These are phyloP conservation scores for Papilio dardanus DNA, from an alignment of 1,140 invertebrate genomes.

Conservation along the genomic window DNA sequence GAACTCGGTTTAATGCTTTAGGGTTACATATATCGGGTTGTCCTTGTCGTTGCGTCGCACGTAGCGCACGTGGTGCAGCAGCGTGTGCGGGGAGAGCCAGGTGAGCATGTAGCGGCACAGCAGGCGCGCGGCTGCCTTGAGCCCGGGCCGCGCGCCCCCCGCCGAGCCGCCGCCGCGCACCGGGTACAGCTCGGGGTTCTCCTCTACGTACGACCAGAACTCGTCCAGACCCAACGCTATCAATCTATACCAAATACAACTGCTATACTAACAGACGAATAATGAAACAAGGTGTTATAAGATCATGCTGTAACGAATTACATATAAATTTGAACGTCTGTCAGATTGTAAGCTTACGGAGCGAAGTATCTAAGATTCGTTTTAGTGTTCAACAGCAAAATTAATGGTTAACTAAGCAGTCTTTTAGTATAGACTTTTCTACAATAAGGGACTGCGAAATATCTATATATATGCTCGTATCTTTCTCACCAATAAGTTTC, in stretches of 20 bases:
- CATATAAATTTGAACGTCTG: too few species aligned
- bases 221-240: constrained; percentile 64
- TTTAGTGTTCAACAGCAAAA: too few species aligned
- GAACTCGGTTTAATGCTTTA: background rate
- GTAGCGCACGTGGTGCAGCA: constrained; percentile 49
- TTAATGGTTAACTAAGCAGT: too few species aligned
- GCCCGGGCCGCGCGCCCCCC: constrained; percentile 46
- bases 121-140: constrained; percentile 45
- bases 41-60: constrained; percentile 41
- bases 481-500: too few species aligned
- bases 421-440: too few species aligned
- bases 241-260: constrained; percentile 44
- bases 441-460: too few species aligned
- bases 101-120: constrained; percentile 59
- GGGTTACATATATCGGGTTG: constrained; percentile 60
- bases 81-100: constrained; percentile 42
- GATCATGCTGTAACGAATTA: too few species aligned
- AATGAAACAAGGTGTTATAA: too few species aligned
- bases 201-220: constrained; percentile 65
- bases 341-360: too few species aligned
- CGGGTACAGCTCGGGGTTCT: constrained; percentile 52
- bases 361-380: too few species aligned
- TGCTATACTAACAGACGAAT: background rate
- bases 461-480: too few species aligned
- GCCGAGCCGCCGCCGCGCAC: background rate